Percentiles rank a stretch among this genome's conserved stretches.
Conservation (phyloP, 2,888 invertebrate species). For the Drosophila formosana region DNA sequence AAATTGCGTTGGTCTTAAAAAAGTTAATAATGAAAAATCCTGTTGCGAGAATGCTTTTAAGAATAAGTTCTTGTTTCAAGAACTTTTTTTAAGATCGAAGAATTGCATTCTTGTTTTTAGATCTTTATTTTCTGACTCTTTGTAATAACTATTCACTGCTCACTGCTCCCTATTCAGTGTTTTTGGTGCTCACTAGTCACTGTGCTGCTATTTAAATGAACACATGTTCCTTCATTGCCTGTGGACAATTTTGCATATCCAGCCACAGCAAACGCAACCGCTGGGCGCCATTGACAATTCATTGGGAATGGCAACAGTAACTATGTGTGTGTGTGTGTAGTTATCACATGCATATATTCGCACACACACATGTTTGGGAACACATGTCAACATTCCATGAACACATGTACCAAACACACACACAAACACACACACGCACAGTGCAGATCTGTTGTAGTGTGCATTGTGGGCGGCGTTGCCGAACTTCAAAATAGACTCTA, state of each 20-base stretch:
- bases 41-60: no score
- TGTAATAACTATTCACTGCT: conserved; percentile 6
- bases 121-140: no score
- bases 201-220: conserved; percentile 63
- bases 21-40: no score
- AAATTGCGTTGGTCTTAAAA: no score
- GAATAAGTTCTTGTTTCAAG: no score
- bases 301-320: conserved; percentile 60
- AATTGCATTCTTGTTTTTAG: no score
- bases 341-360: conserved; percentile 3
- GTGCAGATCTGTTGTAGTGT: conserved; percentile 45
- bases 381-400: conserved; percentile 81
- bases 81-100: no score
- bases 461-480: conserved; percentile 45
- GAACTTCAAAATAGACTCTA: conserved; percentile 26
- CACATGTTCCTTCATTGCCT: conserved; percentile 44
- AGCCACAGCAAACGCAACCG: conserved; percentile 13
- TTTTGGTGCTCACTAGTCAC: conserved; percentile 43
- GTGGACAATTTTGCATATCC: conserved; percentile 65
- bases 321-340: conserved; percentile 44
- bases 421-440: conserved; percentile 29
- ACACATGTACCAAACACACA: conserved; percentile 70
- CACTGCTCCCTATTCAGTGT: conserved; percentile 33
- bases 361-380: conserved; percentile 74
- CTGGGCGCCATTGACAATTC: conserved; percentile 54